phyloP scores from a whole-genome alignment of 2,113 vertebrate species.

The Phrynosoma blainvillii region DNA sequence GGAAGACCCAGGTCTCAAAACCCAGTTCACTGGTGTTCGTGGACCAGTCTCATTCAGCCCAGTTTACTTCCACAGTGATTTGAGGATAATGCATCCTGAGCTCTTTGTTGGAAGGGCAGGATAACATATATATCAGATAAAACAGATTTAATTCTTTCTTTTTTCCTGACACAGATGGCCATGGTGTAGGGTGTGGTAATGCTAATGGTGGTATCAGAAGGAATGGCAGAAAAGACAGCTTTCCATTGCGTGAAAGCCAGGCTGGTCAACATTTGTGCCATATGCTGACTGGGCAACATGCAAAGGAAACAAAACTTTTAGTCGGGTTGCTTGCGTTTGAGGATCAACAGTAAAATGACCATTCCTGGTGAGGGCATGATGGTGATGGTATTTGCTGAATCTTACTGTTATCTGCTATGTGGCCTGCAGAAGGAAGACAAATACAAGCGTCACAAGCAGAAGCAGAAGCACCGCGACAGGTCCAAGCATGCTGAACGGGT shows the following conservation, averaged over 20 bases:
- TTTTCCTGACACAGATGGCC: too few relatives aligned
- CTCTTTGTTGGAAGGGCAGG: background rate
- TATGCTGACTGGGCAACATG: too few relatives aligned
- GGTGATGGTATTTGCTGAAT: too few relatives aligned
- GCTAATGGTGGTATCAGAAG: too few relatives aligned
- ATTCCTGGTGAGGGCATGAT: background rate
- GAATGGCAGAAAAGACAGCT: background rate
- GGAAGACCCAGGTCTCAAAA: background rate
- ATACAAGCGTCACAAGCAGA: slow-evolving; percentile 90
- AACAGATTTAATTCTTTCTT: too few relatives aligned
- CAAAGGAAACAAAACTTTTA: background rate
- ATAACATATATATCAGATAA: background rate
- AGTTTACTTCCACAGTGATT: background rate
- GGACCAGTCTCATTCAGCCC: background rate
- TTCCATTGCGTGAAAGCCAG: background rate
- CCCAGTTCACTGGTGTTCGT: background rate
- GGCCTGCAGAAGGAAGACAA: slow-evolving; percentile 84
- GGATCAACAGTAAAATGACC: background rate
- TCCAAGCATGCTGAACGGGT: slow-evolving; percentile 82
- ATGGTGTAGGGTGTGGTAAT: too few relatives aligned
- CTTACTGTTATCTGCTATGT: background rate
- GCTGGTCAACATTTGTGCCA: background rate
- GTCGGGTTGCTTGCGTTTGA: background rate
- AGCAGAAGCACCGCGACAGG: slow-evolving; percentile 90
- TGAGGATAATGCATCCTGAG: background rate